phyloP scores from a whole-genome alignment of 2,113 vertebrate genomes.

The Zosterops japonicus region DNA sequence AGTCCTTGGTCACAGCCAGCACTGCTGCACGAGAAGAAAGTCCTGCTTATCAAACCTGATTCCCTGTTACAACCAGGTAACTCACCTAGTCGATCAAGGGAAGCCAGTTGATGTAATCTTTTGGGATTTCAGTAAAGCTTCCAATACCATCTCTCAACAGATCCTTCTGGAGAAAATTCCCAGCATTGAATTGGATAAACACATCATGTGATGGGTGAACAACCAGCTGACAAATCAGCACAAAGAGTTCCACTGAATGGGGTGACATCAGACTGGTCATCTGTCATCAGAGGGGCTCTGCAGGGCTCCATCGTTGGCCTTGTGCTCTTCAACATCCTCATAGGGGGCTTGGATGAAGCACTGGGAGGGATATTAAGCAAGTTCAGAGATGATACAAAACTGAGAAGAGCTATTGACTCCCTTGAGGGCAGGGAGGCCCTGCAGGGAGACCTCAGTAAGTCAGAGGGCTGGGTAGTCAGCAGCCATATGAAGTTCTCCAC shows the following conservation, averaged over 20 bases:
- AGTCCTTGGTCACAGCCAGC: background rate
- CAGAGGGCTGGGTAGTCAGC: background rate
- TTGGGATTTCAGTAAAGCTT: background rate
- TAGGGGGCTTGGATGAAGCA: background rate
- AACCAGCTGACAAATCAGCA: accelerated
- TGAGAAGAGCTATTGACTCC: background rate
- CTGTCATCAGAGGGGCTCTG: accelerated
- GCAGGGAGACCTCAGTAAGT: accelerated
- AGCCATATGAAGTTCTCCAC: background rate
- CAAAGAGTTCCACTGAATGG: background rate
- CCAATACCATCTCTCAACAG: background rate
- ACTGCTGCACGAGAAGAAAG: background rate
- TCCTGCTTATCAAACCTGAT: background rate
- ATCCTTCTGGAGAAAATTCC: background rate
- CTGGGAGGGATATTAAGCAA: background rate
- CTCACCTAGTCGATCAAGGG: background rate
- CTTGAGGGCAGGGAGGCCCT: accelerated
- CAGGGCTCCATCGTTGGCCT: no score
- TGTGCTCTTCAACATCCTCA: background rate
- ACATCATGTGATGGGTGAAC: background rate
- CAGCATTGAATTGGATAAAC: background rate
- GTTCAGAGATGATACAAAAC: background rate
- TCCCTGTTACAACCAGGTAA: background rate
- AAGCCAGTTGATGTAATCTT: background rate
- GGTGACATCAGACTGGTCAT: background rate